Evolutionary conservation across 1,140 invertebrate species (phyloP), one percentile per base, ranked within the genome.

Genomic region (Micrasema longulum): DNA sequence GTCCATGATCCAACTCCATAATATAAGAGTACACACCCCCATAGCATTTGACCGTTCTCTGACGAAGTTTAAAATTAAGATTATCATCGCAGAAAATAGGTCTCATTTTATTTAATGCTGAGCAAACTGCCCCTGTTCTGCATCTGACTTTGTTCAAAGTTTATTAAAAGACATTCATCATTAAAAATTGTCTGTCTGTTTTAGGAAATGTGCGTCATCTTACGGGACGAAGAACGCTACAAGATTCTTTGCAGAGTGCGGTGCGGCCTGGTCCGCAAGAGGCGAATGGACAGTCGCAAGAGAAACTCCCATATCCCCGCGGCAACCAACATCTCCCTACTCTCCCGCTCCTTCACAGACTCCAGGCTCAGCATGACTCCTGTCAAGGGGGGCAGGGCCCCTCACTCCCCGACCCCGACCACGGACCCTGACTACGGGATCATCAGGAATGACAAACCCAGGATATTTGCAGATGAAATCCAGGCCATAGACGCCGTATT

Each of bases 371-470:
- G 77, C 41, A 76, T 77, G 50, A 80, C 81, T 1, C 67, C 78
- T n/a, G 79, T 79, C 60, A 63, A 77, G 11, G 38, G 36, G 62
- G 18, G 77, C 2, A 75, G 74, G 1, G 12, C 4, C n/a, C 35
- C 26, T 20, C 31, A 57, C 60, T 41, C 22, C 71, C 52, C 16
- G 64, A 74, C 80, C 41, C 84, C 84, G 0, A 77, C 81, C 2
- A 66, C 82, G 4, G 82, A 85, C 62, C 82, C 82, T 0, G 81
- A 84, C 66, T 85, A 83, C 63, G 84, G 83, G 0, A 81, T 85
- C 11, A 53, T 52, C 1, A 78, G 79, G 53, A 77, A 76, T 0
- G 77, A 83, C 53, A 82, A 80, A 20, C 83, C 82, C 0, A 77
- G 78, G 45, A 84, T 84, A 69, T 85, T 85, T 62, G 78, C 81